Percentiles rank a stretch among this genome's conserved stretches.
phyloP scores from a whole-genome alignment of 2,113 vertebrate genomes.

The Clupea harengus region DNA sequence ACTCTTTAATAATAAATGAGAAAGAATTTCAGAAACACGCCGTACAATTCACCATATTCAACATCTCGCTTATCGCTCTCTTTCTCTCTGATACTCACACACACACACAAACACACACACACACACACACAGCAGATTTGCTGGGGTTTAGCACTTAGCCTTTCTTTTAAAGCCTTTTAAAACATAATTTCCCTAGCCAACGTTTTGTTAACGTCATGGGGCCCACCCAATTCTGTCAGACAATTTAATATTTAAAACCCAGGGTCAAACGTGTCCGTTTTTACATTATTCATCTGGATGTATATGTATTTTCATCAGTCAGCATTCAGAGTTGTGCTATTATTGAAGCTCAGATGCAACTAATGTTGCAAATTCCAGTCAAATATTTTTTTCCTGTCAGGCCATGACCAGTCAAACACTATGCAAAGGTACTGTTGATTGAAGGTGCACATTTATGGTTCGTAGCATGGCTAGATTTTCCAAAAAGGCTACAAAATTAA shows the following conservation, averaged over 20 bases:
- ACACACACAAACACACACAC: conserved; percentile 20
- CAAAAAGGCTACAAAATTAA: too few species aligned
- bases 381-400: too few species aligned
- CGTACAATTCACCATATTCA: neutral
- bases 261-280: neutral
- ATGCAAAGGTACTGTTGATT: too few species aligned
- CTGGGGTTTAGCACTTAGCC: neutral
- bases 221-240: neutral
- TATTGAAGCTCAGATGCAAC: too few species aligned
- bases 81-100: neutral
- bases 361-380: too few species aligned
- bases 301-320: too few species aligned
- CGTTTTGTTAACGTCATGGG: neutral
- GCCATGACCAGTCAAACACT: too few species aligned
- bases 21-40: neutral
- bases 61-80: neutral
- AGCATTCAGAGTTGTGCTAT: too few species aligned
- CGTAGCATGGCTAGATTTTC: too few species aligned
- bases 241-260: neutral
- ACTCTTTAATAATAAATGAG: conserved; percentile 6
- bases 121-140: neutral
- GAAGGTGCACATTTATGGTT: too few species aligned
- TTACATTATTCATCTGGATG: too few species aligned
- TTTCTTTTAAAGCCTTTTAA: neutral
- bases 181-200: neutral